A percentile compares a stretch with the other conserved stretches of the same genome.
Evolutionary conservation across 2,888 invertebrate species (phyloP).

Genomic region (Ophion ventricosus): DNA sequence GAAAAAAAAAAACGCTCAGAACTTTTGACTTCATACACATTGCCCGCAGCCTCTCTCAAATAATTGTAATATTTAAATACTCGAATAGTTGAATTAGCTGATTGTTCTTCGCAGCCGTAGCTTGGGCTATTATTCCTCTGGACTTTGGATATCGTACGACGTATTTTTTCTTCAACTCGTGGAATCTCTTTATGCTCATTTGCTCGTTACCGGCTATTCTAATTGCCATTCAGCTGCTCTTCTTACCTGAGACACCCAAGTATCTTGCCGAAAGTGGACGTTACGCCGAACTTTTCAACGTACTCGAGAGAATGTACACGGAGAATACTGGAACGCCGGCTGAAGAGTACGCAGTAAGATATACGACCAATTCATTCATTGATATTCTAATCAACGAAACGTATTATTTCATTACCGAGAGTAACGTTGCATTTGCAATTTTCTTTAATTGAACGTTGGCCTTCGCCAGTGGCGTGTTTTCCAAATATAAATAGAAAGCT

Average conservation of each 20-base stretch:
- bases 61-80: no score
- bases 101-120: conserved; percentile 36
- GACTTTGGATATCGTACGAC: conserved; percentile 85
- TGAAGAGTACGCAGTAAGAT: conserved; percentile 76
- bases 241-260: conserved; percentile 92
- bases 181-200: conserved; percentile 91
- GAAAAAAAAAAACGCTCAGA: no score
- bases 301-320: conserved; percentile 88
- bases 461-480: no score
- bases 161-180: conserved; percentile 88
- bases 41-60: conserved; percentile 7
- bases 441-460: no score
- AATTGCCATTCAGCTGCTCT: conserved; percentile 87
- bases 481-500: no score
- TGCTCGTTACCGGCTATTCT: conserved; percentile 89
- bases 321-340: conserved; percentile 86
- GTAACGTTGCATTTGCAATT: no score
- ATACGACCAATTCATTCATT: no score
- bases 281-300: conserved; percentile 88
- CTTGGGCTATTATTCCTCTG: conserved; percentile 90
- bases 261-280: conserved; percentile 91
- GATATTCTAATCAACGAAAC: no score
- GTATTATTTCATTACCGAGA: no score
- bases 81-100: no score
- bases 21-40: no score